Evolutionary conservation across 1,140 invertebrate genomes (phyloP).

Genomic region (Drosophila grimshawi): DNA sequence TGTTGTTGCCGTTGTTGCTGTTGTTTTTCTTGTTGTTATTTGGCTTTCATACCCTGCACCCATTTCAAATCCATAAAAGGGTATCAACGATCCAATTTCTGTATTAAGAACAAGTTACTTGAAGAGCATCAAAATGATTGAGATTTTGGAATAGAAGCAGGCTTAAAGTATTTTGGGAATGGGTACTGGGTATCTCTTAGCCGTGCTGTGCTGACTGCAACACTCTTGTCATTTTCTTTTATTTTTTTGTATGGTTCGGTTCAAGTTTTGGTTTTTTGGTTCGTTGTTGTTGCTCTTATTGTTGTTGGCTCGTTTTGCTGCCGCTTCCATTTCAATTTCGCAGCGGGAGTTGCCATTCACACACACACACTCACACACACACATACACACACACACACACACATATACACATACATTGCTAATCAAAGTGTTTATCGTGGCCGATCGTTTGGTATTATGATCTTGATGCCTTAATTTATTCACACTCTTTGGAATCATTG

Average conservation of each 20-base stretch:
- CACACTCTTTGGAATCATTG: conserved; percentile 65
- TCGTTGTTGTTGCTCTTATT: conserved; percentile 20
- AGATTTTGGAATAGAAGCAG: too few relatives aligned
- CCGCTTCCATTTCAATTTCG: conserved; percentile 81
- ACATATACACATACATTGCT: conserved; percentile 43
- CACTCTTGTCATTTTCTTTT: not conserved
- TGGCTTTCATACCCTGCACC: too few relatives aligned
- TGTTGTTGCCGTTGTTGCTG: too few relatives aligned
- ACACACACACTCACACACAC: conserved; percentile 33
- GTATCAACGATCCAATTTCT: too few relatives aligned
- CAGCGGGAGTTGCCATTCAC: conserved; percentile 65
- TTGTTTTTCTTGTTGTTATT: too few relatives aligned
- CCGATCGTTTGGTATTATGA: conserved; percentile 81
- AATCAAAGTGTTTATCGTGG: conserved; percentile 82
- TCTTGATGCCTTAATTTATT: conserved; percentile 83
- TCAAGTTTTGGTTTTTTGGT: conserved; percentile 20
- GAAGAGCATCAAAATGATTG: too few relatives aligned
- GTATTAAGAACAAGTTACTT: too few relatives aligned
- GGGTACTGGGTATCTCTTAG: not conserved
- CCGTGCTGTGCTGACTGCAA: not conserved
- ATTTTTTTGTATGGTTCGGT: not conserved
- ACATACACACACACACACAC: conserved; percentile 5
- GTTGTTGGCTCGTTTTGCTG: conserved; percentile 56
- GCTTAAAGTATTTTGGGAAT: not conserved
- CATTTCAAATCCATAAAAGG: too few relatives aligned